Conservation (phyloP, 2,888 invertebrate genomes). For the Galerucella calmariensis region DNA sequence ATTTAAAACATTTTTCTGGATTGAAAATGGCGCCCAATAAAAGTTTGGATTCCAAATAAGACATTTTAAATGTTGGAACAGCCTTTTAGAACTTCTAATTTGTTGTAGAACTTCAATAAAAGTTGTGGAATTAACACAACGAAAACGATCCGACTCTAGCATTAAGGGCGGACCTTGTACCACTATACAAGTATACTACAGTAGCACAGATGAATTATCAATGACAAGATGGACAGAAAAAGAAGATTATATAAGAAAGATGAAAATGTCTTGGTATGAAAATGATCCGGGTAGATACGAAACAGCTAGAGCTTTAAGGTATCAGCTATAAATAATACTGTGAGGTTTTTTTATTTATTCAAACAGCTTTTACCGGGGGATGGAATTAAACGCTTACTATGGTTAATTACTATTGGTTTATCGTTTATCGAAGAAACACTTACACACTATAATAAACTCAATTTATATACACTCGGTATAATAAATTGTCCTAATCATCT, state of each 20-base stretch:
- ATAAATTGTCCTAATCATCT: too few relatives aligned
- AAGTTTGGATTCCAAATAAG: too few relatives aligned
- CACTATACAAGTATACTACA: constrained; percentile 51
- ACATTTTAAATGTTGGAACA: too few relatives aligned
- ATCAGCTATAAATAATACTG: background rate
- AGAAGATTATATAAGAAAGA: constrained; percentile 49
- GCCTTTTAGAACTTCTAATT: background rate
- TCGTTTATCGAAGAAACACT: too few relatives aligned
- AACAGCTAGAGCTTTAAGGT: constrained; percentile 53
- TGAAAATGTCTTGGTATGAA: constrained; percentile 56
- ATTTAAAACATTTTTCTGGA: too few relatives aligned
- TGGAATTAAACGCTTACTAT: too few relatives aligned
- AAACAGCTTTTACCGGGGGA: too few relatives aligned
- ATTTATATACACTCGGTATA: too few relatives aligned
- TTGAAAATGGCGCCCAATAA: too few relatives aligned
- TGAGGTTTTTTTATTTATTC: too few relatives aligned
- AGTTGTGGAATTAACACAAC: background rate
- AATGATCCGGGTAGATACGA: constrained; percentile 49
- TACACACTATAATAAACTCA: too few relatives aligned
- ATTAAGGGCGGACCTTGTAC: constrained; percentile 50
- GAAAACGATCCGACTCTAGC: background rate
- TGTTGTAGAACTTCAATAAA: background rate
- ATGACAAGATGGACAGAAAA: constrained; percentile 49
- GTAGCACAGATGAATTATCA: constrained; percentile 42
- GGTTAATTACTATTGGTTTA: too few relatives aligned